Evolutionary conservation across 1,140 invertebrate genomes (phyloP), one percentile per base, ranked within the genome.

Genomic region (Berghia stephanieae): DNA sequence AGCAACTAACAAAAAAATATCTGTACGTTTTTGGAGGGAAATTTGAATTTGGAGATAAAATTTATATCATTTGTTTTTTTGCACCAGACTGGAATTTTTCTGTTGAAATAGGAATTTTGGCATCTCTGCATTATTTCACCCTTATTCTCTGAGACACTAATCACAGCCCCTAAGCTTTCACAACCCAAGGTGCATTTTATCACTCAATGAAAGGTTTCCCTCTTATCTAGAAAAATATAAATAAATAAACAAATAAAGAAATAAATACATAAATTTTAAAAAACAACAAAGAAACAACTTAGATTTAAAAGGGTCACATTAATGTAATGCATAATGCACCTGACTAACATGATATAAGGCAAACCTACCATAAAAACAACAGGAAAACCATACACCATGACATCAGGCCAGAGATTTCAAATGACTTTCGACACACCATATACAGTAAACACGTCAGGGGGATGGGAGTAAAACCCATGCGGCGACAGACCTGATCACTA

Each of bases 401-500:
- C 86, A 92, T 86, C 82, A 91, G 87, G 80, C 93, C 89, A 84
- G 93, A 89, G 77, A 95, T 85, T 42, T 88, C 88, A 52, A 93
- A 83, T 75, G 95, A 92, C 88, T 94, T 92, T 55, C 92, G 90
- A 8, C 97, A 86, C 0, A 98, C 95, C 72, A 96, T 92, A 3
- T 95, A 93, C 13, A 89, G 72, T 10, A 99, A 94, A 27, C 98
- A 96, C 0, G 95, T 94, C 40, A 99, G 87, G 0, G 98, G 98
- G 79, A 99, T 91, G 2, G 98, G 97, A 85, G 99, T 99, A 85
- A 99, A 99, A 3, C 97, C 97, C 95, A 99, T 98, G 75, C 97
- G 91, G 2, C 98, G 91, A 0, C 97, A 97, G 5, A 99, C 95
- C 44, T 98, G 90, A 88, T 99, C 98, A 0, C 96, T 97, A 85